Evolutionary conservation across 2,113 vertebrate species (phyloP), one percentile per base, ranked within the genome.

Genomic region (Chloropsis hardwickii): DNA sequence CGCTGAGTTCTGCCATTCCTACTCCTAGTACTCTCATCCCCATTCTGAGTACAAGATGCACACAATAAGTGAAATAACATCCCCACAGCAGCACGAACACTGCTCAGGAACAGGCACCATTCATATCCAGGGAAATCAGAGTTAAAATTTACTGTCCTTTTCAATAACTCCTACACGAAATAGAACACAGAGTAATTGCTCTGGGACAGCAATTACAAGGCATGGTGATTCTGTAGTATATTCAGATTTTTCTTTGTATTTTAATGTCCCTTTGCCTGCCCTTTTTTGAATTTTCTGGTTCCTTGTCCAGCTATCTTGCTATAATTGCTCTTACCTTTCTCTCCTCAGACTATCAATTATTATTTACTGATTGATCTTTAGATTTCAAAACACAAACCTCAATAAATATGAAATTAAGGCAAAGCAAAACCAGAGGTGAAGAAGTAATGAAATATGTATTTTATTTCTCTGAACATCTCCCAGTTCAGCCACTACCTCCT

Each of bases 41-140:
- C 16, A 42, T 14, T 42, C 42, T 42, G 42, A 35, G 60, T 22
- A 44, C 39, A 62, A 33, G 64, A 14, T 22, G 47, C 40, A 37
- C 42, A 5, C 60, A 13, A 2, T 12, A 4, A 48, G 10, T 4
- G 37, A 7, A 76, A 16, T 12, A 28, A 40, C 0, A 2, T 3
- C 0, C 62, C 83, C 28, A 4, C 24, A 37, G 77, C 54, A 71
- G 9, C 6, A 19, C 42, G 15, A 72, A 20, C 20, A 5, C 21
- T 18, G 67, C 54, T 62, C 58, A 29, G 73, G 14, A 23, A 60
- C n/a, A 31, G 6, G 39, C 16, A 35, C 5, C 44, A 5, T 8
- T 37, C 3, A 2, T 2, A 10, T 3, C 56, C 27, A 45, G 14
- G 33, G 21, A 71, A 77, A 60, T 45, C 56, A 40, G 82, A 74